Conservation (phyloP, 2,113 vertebrate species). For the Limanda limanda region DNA sequence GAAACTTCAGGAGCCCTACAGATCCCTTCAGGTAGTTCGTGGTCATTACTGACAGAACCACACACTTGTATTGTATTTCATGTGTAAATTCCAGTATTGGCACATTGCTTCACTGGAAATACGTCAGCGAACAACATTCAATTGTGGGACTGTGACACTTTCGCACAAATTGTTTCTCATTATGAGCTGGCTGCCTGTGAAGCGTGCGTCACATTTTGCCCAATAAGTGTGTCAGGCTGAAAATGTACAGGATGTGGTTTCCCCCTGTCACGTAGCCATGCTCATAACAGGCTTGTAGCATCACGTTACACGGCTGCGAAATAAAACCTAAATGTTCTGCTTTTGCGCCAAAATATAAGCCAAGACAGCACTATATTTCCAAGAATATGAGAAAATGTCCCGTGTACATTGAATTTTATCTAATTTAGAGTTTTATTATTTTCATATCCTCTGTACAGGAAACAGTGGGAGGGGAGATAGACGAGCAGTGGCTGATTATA, state of each 20-base stretch:
- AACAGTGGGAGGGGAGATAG: conserved; percentile 26
- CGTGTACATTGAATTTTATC: not conserved
- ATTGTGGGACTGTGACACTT: not conserved
- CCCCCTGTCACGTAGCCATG: conserved; percentile 25
- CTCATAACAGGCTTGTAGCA: not conserved
- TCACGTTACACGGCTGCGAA: not conserved
- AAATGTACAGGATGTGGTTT: conserved; percentile 72
- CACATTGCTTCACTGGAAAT: conserved; percentile 35
- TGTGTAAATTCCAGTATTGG: conserved; percentile 49
- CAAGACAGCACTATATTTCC: not conserved
- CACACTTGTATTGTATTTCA: not conserved
- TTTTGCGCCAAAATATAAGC: not conserved
- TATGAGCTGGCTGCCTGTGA: conserved; percentile 50
- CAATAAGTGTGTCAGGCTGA: conserved; percentile 38
- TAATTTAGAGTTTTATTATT: not conserved
- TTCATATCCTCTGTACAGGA: conserved; percentile 20
- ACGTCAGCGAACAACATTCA: conserved; percentile 34
- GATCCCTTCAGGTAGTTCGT: no score
- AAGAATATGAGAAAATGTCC: not conserved
- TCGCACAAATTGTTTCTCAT: conserved; percentile 44
- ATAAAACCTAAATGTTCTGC: not conserved
- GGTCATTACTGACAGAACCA: not conserved
- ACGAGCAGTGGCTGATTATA: conserved; percentile 34
- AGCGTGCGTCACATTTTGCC: conserved; percentile 53
- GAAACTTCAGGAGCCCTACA: no score